These are phyloP conservation scores for Idaea aversata DNA, from an alignment of 2,888 invertebrate genomes.

Conservation along the genomic window DNA sequence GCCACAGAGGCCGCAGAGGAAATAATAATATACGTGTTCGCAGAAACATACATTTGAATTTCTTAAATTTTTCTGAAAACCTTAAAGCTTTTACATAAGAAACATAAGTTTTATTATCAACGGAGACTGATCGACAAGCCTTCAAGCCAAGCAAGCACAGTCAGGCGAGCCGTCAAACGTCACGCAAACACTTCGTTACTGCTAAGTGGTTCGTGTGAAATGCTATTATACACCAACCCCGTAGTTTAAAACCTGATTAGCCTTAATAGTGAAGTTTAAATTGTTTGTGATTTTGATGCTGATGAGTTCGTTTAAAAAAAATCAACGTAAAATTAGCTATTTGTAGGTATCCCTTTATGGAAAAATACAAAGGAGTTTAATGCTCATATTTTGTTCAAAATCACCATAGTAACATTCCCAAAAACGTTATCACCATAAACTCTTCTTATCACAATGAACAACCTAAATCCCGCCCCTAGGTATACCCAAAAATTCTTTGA, in stretches of 20 bases:
- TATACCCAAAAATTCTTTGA: not conserved
- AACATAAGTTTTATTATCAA: not conserved
- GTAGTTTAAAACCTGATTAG: conserved; percentile 1
- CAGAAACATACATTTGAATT: no score
- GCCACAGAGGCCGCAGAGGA: no score
- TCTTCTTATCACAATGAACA: not conserved
- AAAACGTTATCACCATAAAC: not conserved
- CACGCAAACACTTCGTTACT: conserved; percentile 31
- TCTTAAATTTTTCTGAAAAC: not conserved
- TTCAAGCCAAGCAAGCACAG: conserved; percentile 13
- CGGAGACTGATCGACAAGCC: conserved; percentile 16
- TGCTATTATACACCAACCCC: not conserved
- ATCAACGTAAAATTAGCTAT: not conserved
- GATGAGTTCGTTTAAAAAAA: not conserved
- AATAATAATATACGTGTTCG: no score
- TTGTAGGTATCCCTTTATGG: not conserved
- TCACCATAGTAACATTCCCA: not conserved
- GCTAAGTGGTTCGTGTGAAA: conserved; percentile 15
- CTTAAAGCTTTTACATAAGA: not conserved
- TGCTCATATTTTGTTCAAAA: not conserved
- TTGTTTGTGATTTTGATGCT: not conserved
- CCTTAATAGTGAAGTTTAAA: not conserved
- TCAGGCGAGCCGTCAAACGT: conserved; percentile 14
- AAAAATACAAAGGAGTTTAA: not conserved
- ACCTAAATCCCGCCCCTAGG: not conserved